Base-by-base conservation (phyloP, 2,797 vertebrate genomes). In the Buphagus erythrorhynchus region DNA sequence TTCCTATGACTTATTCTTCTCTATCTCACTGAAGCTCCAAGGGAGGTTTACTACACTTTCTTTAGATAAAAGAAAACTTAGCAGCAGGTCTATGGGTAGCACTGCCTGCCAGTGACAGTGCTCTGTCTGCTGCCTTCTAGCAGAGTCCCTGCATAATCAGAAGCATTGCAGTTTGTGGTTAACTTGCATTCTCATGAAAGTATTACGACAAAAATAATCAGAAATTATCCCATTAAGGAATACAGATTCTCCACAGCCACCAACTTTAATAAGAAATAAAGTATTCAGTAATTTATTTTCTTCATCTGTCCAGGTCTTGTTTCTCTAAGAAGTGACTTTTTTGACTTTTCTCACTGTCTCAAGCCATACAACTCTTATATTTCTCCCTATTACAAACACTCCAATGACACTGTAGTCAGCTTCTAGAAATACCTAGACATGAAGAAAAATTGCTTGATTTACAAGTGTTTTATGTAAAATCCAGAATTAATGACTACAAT, bases 401-500 rank as follows among this genome's bases (percentile, higher is more conserved):
- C 54, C 51, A 51, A 11, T 20, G 31, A 55, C 54, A n/a, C 9
- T 57, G 20, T 16, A 83, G 20, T 18, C 59, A 86, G 65, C 48
- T 71, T 71, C 78, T 86, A 87, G 46, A 54, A 74, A 77, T n/a
- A 86, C 3, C 13, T 52, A 88, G n/a, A 40, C 65, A 72, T 13
- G 19, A 88, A 80, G 42, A 95, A 90, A 91, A 91, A 78, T 7
- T 59, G 9, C 35, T 67, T 54, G 43, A 76, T 46, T 81, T 62
- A 59, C 2, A 10, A 82, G 45, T 52, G 57, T 76, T 85, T 92
- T 52, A 85, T 29, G 36, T 49, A 86, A 97, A 95, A 88, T 45
- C 49, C 66, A 89, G 49, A 95, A 93, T 85, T 54, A 78, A 90
- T 46, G 7, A 87, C 33, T 55, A 59, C 68, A 65, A 66, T 78